Percentiles rank a stretch among this genome's conserved stretches.
These are phyloP conservation scores for Bos javanicus DNA, from an alignment of 2,113 vertebrate species.

Conservation along the genomic window DNA sequence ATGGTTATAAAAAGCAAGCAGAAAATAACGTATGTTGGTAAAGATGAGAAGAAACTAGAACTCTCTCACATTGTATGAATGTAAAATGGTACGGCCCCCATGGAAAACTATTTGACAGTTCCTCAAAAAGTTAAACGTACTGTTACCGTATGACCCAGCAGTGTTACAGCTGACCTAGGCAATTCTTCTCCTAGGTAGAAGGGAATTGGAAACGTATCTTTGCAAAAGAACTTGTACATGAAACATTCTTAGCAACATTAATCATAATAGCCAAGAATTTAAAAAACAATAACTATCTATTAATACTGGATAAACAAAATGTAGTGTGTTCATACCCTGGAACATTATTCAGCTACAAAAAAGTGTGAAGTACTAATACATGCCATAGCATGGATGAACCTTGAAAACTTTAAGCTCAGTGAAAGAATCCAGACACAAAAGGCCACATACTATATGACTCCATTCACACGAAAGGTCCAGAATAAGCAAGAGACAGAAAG, in stretches of 20 bases:
- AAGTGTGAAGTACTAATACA: neutral
- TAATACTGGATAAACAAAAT: neutral
- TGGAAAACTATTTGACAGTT: neutral
- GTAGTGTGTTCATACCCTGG: neutral
- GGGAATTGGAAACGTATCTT: neutral
- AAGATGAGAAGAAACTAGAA: neutral
- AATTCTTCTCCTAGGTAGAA: neutral
- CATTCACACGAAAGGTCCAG: neutral
- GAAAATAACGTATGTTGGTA: neutral
- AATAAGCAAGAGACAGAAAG: neutral
- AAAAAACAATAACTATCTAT: neutral
- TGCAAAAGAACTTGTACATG: neutral
- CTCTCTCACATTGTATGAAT: neutral
- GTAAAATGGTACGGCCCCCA: rapidly evolving
- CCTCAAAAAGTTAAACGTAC: neutral
- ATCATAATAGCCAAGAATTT: neutral
- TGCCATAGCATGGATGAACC: neutral
- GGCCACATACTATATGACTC: neutral
- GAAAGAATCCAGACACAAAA: neutral
- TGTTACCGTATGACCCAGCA: neutral
- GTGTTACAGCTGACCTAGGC: neutral
- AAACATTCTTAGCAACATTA: neutral
- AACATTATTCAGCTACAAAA: neutral
- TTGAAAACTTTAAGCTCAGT: neutral
- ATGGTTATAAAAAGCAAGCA: neutral